Evolutionary conservation across 2,113 vertebrate species (phyloP).

Genomic region (Patagioenas fasciata): DNA sequence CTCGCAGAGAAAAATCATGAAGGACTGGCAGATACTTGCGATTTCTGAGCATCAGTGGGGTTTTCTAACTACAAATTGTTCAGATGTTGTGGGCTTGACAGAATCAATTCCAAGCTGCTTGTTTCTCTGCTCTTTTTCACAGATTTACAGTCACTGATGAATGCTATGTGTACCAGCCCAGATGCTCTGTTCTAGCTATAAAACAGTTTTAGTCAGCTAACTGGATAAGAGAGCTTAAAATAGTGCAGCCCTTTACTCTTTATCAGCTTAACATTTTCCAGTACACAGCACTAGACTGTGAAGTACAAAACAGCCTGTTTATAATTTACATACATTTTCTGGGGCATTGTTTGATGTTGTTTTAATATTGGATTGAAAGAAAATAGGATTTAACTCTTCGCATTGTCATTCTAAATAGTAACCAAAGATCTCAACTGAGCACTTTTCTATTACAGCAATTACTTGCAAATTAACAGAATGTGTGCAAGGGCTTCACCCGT

Average conservation of each 20-base stretch:
- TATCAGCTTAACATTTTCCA: conserved; percentile 73
- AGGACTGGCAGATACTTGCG: conserved; percentile 51
- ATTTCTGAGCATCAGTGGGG: conserved; percentile 47
- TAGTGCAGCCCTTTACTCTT: conserved; percentile 65
- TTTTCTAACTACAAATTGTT: conserved; percentile 68
- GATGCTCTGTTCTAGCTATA: conserved; percentile 57
- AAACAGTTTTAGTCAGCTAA: conserved; percentile 73
- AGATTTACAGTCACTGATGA: conserved; percentile 56
- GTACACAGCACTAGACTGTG: conserved; percentile 17
- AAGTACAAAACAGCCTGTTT: conserved; percentile 36
- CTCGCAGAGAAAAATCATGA: conserved; percentile 37
- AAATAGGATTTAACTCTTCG: conserved; percentile 15
- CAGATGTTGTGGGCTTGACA: conserved; percentile 62
- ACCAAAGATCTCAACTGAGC: neutral
- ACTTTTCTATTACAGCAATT: neutral
- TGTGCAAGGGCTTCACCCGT: neutral
- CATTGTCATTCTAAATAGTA: neutral
- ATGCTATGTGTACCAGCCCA: conserved; percentile 53
- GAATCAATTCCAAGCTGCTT: conserved; percentile 62
- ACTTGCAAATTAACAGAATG: neutral
- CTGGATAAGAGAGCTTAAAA: conserved; percentile 75
- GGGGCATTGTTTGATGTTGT: neutral
- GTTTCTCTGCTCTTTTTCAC: conserved; percentile 62
- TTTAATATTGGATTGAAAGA: neutral
- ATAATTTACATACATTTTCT: conserved; percentile 21